phyloP scores from a whole-genome alignment of 2,888 invertebrate genomes.

The Agrotis clavis region DNA sequence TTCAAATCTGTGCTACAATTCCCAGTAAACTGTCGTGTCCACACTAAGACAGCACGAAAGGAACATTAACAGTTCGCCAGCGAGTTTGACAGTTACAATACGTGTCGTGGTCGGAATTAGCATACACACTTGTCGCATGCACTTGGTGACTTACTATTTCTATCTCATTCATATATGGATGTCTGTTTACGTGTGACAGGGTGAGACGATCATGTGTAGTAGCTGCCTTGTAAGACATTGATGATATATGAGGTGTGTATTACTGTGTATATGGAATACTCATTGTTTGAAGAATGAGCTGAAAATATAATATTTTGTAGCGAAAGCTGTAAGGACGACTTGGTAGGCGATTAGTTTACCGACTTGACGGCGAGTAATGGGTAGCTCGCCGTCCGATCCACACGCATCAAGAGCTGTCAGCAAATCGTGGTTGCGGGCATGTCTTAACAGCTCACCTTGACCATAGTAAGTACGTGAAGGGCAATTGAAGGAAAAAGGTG shows the following conservation, averaged over 20 bases:
- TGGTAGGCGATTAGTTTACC: conserved; percentile 27
- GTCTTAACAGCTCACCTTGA: too few relatives aligned
- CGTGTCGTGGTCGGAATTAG: conserved; percentile 84
- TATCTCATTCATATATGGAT: conserved; percentile 36
- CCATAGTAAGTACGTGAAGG: too few relatives aligned
- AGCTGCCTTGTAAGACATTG: conserved; percentile 40
- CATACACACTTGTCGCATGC: conserved; percentile 85
- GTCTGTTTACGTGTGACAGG: conserved; percentile 19
- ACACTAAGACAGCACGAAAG: conserved; percentile 66
- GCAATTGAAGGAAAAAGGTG: too few relatives aligned
- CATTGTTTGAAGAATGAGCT: conserved; percentile 32
- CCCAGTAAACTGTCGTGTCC: conserved; percentile 69
- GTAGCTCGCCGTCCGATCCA: too few relatives aligned
- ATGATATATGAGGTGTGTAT: conserved; percentile 41
- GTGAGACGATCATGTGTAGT: conserved; percentile 21
- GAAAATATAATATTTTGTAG: conserved; percentile 28
- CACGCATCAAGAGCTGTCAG: too few relatives aligned
- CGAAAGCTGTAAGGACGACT: conserved; percentile 28
- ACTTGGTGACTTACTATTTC: conserved; percentile 76
- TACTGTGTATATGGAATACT: conserved; percentile 39
- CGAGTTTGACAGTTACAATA: conserved; percentile 83
- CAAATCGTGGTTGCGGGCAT: too few relatives aligned
- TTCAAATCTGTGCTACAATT: conserved; percentile 44
- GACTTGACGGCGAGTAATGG: not conserved
- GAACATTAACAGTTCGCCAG: conserved; percentile 80